A percentile compares a stretch with the other conserved stretches of the same genome.
These are phyloP conservation scores for Opisthograptis luteolata DNA, from an alignment of 2,888 invertebrate genomes.

Conservation along the genomic window DNA sequence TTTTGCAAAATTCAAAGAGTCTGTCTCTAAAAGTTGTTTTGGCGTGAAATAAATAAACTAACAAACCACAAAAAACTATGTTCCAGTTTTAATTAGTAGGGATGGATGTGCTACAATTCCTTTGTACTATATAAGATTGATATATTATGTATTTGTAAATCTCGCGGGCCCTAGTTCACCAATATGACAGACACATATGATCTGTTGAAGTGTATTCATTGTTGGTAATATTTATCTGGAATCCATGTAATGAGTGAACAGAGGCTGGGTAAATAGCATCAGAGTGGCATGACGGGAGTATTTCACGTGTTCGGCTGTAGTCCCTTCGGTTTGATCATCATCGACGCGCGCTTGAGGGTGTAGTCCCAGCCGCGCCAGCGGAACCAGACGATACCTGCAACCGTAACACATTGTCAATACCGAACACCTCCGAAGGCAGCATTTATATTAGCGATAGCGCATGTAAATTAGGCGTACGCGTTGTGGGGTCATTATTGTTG, in stretches of 20 bases:
- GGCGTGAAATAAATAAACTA: too few relatives aligned
- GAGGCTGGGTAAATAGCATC: constrained; percentile 57
- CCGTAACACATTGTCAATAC: constrained; percentile 14
- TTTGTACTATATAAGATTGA: background rate
- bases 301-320: constrained; percentile 80
- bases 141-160: too few relatives aligned
- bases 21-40: too few relatives aligned
- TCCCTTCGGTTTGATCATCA: constrained; percentile 96
- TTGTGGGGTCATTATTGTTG: constrained; percentile 4
- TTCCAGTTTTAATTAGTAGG: too few relatives aligned
- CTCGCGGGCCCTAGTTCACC: background rate
- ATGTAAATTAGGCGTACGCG: constrained; percentile 4
- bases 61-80: too few relatives aligned
- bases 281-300: constrained; percentile 17
- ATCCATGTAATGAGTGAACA: constrained; percentile 75
- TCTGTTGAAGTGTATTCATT: background rate
- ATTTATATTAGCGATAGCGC: background rate
- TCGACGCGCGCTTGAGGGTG: constrained; percentile 93
- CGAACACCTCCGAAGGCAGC: background rate
- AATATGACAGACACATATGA: background rate
- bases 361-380: constrained; percentile 98
- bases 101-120: background rate
- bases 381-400: constrained; percentile 95
- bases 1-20: too few relatives aligned
- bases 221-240: constrained; percentile 38